These are phyloP conservation scores for Grapholita molesta DNA, from an alignment of 1,140 invertebrate genomes.

Conservation along the genomic window DNA sequence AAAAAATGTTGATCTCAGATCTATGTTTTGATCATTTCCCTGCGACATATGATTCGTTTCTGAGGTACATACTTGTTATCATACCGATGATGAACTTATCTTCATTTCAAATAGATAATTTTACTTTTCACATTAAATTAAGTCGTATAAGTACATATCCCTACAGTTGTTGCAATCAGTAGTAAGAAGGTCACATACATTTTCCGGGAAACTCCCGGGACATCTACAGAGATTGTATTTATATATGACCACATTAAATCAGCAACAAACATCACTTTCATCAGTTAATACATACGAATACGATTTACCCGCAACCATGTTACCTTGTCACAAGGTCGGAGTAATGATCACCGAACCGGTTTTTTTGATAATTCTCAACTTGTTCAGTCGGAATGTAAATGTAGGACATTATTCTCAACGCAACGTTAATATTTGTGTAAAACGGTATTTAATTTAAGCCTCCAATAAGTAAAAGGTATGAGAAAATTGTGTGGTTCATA, in stretches of 20 bases:
- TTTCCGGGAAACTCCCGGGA: too few species aligned
- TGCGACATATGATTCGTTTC: too few species aligned
- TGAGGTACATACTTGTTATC: too few species aligned
- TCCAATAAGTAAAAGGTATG: neutral
- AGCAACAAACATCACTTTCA: neutral
- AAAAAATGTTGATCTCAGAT: too few species aligned
- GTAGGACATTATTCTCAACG: neutral
- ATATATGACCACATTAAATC: neutral
- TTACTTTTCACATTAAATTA: too few species aligned
- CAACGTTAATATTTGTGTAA: neutral
- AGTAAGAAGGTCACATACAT: neutral
- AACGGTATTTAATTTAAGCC: neutral
- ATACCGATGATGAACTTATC: too few species aligned
- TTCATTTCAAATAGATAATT: too few species aligned
- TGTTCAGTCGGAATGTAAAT: neutral
- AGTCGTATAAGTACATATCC: too few species aligned
- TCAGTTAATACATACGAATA: neutral
- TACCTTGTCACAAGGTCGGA: neutral
- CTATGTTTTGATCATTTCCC: too few species aligned
- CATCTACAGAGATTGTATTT: too few species aligned
- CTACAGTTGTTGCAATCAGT: too few species aligned
- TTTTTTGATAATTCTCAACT: conserved; percentile 8
- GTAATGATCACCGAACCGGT: conserved; percentile 4
- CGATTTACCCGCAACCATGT: neutral
- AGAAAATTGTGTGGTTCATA: too few species aligned